A percentile compares a stretch with the other conserved stretches of the same genome.
phyloP scores from a whole-genome alignment of 1,140 invertebrate species.

The Oncopodura yosiiana region DNA sequence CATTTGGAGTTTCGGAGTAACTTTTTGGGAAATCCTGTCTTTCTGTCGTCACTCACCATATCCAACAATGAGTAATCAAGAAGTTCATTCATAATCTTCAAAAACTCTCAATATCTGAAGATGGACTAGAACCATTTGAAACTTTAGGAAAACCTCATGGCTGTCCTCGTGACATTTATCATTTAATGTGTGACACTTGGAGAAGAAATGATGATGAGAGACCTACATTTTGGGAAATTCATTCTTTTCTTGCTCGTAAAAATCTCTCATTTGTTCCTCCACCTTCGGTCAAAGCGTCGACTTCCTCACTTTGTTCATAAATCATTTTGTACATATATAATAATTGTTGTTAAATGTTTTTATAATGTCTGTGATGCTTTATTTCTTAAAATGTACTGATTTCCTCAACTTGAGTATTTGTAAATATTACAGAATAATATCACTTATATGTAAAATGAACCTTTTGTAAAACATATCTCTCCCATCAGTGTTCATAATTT shows the following conservation, averaged over 20 bases:
- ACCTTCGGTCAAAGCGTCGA: too few relatives aligned
- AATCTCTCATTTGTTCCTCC: slow-evolving; percentile 60
- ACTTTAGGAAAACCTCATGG: slow-evolving; percentile 55
- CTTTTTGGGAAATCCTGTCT: slow-evolving; percentile 64
- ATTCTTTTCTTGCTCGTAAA: slow-evolving; percentile 75
- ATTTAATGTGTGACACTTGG: slow-evolving; percentile 86
- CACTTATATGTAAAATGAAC: too few relatives aligned
- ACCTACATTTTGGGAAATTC: slow-evolving; percentile 76
- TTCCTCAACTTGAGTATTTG: too few relatives aligned
- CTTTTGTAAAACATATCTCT: too few relatives aligned
- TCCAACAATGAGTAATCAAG: slow-evolving; percentile 56
- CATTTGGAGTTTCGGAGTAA: slow-evolving; percentile 67
- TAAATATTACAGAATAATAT: too few relatives aligned
- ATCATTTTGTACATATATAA: too few relatives aligned
- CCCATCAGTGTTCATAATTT: too few relatives aligned
- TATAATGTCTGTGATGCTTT: too few relatives aligned
- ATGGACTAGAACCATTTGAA: slow-evolving; percentile 47
- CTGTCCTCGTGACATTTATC: slow-evolving; percentile 74
- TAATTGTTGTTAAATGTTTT: too few relatives aligned
- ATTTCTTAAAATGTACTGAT: too few relatives aligned
- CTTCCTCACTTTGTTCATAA: too few relatives aligned
- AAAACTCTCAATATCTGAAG: slow-evolving; percentile 52
- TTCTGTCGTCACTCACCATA: slow-evolving; percentile 57
- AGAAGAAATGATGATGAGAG: slow-evolving; percentile 62
- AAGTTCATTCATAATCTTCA: slow-evolving; percentile 63